phyloP scores from a whole-genome alignment of 2,888 invertebrate genomes.

The Rosalia funebris region DNA sequence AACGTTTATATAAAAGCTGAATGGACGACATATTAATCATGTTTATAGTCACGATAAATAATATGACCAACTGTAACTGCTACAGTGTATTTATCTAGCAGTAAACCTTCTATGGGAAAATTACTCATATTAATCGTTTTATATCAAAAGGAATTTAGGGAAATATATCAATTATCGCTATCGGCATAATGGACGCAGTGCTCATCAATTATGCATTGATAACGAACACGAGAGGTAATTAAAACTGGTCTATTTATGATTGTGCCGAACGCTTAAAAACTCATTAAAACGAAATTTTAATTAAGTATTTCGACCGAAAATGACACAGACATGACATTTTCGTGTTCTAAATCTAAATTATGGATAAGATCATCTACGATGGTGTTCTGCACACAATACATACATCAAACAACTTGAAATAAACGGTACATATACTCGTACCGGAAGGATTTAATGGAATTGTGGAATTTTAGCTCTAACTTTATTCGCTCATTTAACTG shows the following conservation, averaged over 20 bases:
- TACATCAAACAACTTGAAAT: background rate
- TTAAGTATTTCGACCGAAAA: background rate
- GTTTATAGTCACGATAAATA: no score
- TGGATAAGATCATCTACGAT: conserved; percentile 2
- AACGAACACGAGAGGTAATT: background rate
- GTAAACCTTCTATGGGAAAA: no score
- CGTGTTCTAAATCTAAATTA: conserved; percentile 13
- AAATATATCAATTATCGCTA: background rate
- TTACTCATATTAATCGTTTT: background rate
- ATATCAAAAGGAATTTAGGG: background rate
- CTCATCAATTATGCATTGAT: background rate
- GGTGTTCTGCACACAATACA: conserved; percentile 9
- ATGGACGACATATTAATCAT: no score
- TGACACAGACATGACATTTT: conserved; percentile 13
- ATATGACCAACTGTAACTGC: no score
- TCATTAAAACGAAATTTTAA: conserved; percentile 8
- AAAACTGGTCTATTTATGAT: conserved; percentile 9
- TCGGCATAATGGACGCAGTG: background rate
- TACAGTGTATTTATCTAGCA: no score
- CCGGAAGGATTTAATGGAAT: no score
- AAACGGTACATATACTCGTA: no score
- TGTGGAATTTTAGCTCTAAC: no score
- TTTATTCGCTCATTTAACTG: no score
- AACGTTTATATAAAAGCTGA: no score
- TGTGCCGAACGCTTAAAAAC: conserved; percentile 12